A percentile compares a stretch with the other conserved stretches of the same genome.
phyloP scores from a whole-genome alignment of 2,888 invertebrate species.

The Philereme transversata region DNA sequence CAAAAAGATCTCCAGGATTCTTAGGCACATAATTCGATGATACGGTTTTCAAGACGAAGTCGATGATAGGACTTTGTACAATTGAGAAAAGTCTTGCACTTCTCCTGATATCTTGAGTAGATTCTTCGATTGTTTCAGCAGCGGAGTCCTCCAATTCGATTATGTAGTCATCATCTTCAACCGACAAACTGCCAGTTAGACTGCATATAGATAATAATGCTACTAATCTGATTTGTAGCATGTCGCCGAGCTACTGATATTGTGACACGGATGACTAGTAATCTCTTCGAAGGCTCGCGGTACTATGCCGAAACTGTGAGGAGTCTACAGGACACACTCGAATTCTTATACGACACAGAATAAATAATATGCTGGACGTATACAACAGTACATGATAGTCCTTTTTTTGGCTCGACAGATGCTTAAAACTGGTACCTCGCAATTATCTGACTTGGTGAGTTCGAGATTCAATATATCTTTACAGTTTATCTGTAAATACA shows the following conservation, averaged over 20 bases:
- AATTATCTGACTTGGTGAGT: too few relatives aligned
- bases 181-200: constrained; percentile 29
- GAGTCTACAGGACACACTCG: constrained; percentile 11
- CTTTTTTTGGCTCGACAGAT: background rate
- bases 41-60: constrained; percentile 52
- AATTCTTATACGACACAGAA: constrained; percentile 8
- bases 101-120: constrained; percentile 14
- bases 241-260: constrained; percentile 6
- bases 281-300: constrained; percentile 26
- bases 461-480: too few relatives aligned
- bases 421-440: too few relatives aligned
- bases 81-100: constrained; percentile 44
- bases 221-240: constrained; percentile 28
- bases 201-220: constrained; percentile 36
- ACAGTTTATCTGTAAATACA: too few relatives aligned
- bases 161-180: constrained; percentile 41
- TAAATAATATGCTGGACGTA: constrained; percentile 6
- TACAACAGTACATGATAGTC: background rate
- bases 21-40: constrained; percentile 45
- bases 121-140: background rate
- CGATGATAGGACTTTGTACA: constrained; percentile 51
- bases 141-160: constrained; percentile 33
- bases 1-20: constrained; percentile 54
- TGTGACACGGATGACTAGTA: constrained; percentile 17
- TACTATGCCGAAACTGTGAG: constrained; percentile 26